These are phyloP conservation scores for Penaeus japonicus DNA, from an alignment of 1,140 invertebrate genomes.

Conservation along the genomic window DNA sequence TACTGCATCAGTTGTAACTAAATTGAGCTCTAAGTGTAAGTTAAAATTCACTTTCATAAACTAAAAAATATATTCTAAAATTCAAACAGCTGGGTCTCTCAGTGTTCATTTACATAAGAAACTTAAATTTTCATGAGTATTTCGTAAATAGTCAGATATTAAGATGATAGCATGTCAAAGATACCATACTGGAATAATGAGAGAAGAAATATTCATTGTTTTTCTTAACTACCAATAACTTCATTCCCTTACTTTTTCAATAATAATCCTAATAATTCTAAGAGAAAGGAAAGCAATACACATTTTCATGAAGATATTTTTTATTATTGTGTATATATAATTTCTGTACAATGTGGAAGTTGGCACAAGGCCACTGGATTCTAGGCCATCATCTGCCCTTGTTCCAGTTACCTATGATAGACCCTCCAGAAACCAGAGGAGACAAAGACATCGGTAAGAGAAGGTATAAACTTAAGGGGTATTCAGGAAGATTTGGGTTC, in stretches of 20 bases:
- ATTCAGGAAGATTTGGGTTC: not conserved
- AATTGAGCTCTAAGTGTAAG: too few relatives aligned
- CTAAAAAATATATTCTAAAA: too few relatives aligned
- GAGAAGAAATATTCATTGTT: too few relatives aligned
- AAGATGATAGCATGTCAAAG: too few relatives aligned
- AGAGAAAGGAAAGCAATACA: not conserved
- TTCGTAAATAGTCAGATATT: too few relatives aligned
- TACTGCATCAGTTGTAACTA: too few relatives aligned
- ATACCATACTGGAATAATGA: too few relatives aligned
- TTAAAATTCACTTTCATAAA: too few relatives aligned
- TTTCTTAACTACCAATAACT: too few relatives aligned
- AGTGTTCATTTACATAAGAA: too few relatives aligned
- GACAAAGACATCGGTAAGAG: not conserved
- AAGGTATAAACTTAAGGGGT: not conserved
- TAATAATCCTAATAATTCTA: not conserved
- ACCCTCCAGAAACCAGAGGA: not conserved
- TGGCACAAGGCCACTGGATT: constrained; percentile 52
- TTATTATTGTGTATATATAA: constrained; percentile 51
- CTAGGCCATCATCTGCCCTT: constrained; percentile 19
- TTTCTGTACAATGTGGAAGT: constrained; percentile 56
- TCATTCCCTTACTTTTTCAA: not conserved
- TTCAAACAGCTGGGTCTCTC: too few relatives aligned
- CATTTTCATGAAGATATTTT: constrained; percentile 7
- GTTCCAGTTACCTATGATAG: constrained; percentile 30
- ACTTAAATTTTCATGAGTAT: too few relatives aligned